phyloP scores from a whole-genome alignment of 2,797 vertebrate genomes.

The Lithobates sylvaticus region DNA sequence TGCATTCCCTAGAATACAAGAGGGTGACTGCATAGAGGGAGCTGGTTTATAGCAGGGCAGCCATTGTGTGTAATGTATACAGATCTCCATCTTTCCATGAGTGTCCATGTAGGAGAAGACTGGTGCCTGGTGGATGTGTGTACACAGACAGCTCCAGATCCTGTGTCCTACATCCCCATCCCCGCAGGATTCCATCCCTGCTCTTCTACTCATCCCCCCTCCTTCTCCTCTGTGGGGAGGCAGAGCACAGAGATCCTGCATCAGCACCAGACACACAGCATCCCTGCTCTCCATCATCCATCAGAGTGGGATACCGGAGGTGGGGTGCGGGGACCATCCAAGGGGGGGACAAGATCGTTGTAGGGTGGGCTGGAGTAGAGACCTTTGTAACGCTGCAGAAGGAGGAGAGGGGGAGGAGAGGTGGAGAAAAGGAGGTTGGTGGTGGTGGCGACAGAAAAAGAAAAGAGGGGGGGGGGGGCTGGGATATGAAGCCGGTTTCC shows the following conservation, averaged over 20 bases:
- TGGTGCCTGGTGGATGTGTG: slow-evolving; percentile 6
- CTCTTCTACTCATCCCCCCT: slow-evolving; percentile 62
- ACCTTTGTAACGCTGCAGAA: slow-evolving; percentile 45
- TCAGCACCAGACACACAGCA: slow-evolving; percentile 59
- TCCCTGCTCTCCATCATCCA: slow-evolving; percentile 57
- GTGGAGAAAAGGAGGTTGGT: slow-evolving; percentile 13
- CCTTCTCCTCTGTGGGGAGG: slow-evolving; percentile 62
- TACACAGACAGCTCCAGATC: slow-evolving; percentile 54
- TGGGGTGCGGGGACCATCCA: slow-evolving; percentile 17
- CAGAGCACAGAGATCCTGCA: slow-evolving; percentile 56
- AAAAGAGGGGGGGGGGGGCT: background rate
- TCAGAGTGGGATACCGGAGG: slow-evolving; percentile 50
- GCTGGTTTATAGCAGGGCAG: no score
- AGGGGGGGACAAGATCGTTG: slow-evolving; percentile 16
- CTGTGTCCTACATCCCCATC: slow-evolving; percentile 58
- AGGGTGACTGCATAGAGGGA: no score
- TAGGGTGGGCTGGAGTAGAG: slow-evolving; percentile 21
- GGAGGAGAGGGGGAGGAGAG: slow-evolving; percentile 11
- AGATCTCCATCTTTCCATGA: no score
- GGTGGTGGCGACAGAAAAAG: slow-evolving; percentile 23
- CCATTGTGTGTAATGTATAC: background rate
- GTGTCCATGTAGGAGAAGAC: slow-evolving; percentile 3
- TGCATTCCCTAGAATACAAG: no score
- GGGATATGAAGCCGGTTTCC: slow-evolving; percentile 48
- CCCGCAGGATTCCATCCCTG: slow-evolving; percentile 53